Conservation (phyloP, 2,797 vertebrate genomes). For the Gouania willdenowi region DNA sequence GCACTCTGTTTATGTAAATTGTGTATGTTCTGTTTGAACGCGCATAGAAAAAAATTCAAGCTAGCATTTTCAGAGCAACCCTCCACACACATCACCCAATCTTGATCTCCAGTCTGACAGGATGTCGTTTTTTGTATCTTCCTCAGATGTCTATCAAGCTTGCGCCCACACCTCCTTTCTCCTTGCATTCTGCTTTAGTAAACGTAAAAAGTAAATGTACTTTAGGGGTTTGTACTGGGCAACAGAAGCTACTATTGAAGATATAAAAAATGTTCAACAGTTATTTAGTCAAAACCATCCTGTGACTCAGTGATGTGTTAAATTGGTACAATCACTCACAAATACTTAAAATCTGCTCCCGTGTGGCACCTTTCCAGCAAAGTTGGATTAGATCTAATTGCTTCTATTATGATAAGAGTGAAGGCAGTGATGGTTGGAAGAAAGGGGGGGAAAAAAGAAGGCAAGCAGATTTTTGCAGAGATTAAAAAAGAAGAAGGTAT, state of each 20-base stretch:
- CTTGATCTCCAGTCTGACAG: conserved; percentile 33
- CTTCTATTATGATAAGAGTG: conserved; percentile 19
- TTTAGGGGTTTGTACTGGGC: conserved; percentile 34
- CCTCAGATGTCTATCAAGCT: conserved; percentile 57
- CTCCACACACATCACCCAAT: too few relatives aligned
- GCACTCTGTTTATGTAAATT: not conserved
- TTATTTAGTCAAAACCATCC: conserved; percentile 40
- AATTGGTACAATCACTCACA: conserved; percentile 42
- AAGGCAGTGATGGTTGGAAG: not conserved
- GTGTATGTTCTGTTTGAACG: not conserved
- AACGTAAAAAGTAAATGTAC: conserved; percentile 38
- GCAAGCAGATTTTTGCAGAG: conserved; percentile 31
- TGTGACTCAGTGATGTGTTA: conserved; percentile 32
- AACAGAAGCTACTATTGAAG: conserved; percentile 17
- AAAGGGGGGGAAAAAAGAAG: not conserved
- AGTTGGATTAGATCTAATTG: conserved; percentile 45
- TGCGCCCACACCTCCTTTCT: conserved; percentile 23
- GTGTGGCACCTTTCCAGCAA: conserved; percentile 19
- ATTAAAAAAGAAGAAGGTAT: conserved; percentile 39
- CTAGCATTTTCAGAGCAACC: conserved; percentile 6
- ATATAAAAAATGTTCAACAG: conserved; percentile 23
- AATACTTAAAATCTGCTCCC: conserved; percentile 22
- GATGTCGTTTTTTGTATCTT: conserved; percentile 59
- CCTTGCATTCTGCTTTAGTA: too few relatives aligned
- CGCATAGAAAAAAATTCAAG: conserved; percentile 4